Evolutionary conservation across 2,797 vertebrate species (phyloP).

Genomic region (Cossypha niveicapilla): DNA sequence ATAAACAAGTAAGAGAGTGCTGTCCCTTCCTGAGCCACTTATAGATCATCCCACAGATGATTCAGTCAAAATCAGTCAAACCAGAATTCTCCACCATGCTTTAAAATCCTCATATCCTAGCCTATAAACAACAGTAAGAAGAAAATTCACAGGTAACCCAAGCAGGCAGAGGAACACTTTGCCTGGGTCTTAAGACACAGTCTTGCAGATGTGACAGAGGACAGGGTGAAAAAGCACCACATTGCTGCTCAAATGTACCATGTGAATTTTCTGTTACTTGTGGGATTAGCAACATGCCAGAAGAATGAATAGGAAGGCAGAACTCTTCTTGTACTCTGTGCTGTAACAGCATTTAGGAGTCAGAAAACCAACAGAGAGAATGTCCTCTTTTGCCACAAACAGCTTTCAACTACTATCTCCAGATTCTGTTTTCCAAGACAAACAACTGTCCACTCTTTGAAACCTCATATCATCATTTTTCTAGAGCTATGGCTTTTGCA

Average conservation of each 20-base stretch:
- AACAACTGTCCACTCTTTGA: background rate
- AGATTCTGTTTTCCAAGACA: background rate
- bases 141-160: background rate
- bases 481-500: background rate
- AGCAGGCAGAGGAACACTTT: background rate
- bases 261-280: background rate
- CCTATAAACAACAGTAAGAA: background rate
- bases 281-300: background rate
- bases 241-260: background rate
- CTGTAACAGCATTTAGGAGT: background rate
- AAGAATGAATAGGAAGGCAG: background rate
- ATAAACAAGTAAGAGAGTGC: background rate
- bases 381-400: background rate
- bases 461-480: background rate
- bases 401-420: background rate
- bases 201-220: background rate
- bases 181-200: background rate
- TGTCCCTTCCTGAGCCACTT: background rate
- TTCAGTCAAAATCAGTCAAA: background rate
- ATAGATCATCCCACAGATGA: background rate
- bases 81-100: background rate
- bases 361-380: background rate
- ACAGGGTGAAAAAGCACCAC: background rate
- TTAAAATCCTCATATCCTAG: background rate
- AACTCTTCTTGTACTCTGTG: background rate